Base-by-base conservation (phyloP, 2,113 vertebrate genomes). In the Tachysurus vachellii region DNA sequence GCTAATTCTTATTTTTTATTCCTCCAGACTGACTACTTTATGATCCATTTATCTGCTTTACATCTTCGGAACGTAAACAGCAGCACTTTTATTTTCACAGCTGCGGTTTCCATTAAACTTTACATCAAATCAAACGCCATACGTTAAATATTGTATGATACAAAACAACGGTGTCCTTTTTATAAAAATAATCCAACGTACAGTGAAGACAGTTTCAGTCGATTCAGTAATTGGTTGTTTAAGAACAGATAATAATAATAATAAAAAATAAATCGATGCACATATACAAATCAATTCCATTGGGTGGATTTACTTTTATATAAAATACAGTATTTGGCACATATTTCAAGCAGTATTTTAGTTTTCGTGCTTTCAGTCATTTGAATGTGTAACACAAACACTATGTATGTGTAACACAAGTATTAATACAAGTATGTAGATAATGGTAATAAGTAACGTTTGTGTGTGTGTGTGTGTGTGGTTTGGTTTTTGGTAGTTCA, bases 281-380 rank as follows among this genome's bases (percentile, higher is more conserved):
- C n/a, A 80, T 36, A 13, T 80, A 36, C 17, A 59, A 21, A 59
- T 59, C 0, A 21, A 1, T 79, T 17, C 9, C 31, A n/a, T 14
- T n/a, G 44, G 4, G n/a, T 9, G 4, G 8, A 31, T 3, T 0
- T 42, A 42, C 54, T 6, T 57, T 83, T 50, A 64, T 44, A 66
- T 83, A 66, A 82, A 19, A 82, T n/a, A 44, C 21, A 83, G 61
- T 16, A 19, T 82, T 64, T 82, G 80, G 76, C 53, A 82, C 36
- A 50, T 26, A 64, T 82, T 64, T 82, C 59, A 82, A 56, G 53
- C 76, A 80, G 31, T 56, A 31, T 80, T 31, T 57, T 80, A 31
- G 17, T 19, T 54, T 56, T 50, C 8, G 5, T 50, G 47, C n/a
- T 31, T 31, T 80, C 50, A 80, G 76, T 54, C 76, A 31, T 77